phyloP scores from a whole-genome alignment of 2,113 vertebrate species.

The Dermatemys mawii region DNA sequence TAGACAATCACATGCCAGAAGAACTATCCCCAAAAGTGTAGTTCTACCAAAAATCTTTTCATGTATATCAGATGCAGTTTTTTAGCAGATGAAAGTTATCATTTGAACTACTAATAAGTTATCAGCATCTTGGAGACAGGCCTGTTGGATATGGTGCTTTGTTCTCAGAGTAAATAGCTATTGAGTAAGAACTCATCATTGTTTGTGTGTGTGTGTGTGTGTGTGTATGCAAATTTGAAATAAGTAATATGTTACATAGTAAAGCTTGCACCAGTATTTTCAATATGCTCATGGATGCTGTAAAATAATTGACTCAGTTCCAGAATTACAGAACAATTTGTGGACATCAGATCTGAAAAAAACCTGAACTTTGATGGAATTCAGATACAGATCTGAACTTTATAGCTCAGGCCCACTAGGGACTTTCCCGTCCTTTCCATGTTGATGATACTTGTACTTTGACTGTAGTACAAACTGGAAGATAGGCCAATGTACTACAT shows the following conservation, averaged over 20 bases:
- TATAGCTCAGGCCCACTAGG: not conserved
- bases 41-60: conserved; percentile 9
- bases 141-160: not conserved
- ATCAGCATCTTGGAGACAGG: not conserved
- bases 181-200: not conserved
- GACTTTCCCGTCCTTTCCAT: not conserved
- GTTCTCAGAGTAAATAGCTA: not conserved
- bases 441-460: not conserved
- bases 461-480: not conserved
- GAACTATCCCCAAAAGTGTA: not conserved
- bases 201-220: not conserved
- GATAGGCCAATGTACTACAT: not conserved
- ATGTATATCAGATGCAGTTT: conserved; percentile 9
- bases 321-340: too few relatives aligned
- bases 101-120: not conserved
- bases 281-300: not conserved
- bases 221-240: not conserved
- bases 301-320: not conserved
- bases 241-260: not conserved
- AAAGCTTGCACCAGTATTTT: not conserved
- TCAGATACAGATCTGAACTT: not conserved
- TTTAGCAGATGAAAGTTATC: not conserved
- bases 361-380: not conserved
- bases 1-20: conserved; percentile 9
- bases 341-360: conserved; percentile 29